These are phyloP conservation scores for Gorsachius magnificus DNA, from an alignment of 2,797 vertebrate species.

Conservation along the genomic window DNA sequence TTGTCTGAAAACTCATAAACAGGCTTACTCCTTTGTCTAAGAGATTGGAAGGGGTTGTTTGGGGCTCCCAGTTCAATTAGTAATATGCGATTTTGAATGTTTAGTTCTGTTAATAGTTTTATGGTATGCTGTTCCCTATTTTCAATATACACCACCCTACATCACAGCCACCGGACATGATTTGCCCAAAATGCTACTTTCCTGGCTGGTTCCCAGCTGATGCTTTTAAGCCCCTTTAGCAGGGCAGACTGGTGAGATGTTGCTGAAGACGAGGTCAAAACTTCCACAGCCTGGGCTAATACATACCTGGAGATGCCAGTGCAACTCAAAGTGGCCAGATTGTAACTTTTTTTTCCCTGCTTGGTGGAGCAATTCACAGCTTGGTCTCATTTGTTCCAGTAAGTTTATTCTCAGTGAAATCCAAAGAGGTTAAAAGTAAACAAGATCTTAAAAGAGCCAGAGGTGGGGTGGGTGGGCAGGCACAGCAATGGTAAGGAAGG, in stretches of 20 bases:
- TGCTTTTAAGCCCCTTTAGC: neutral
- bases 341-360: neutral
- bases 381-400: neutral
- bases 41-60: neutral
- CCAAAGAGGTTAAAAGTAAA: neutral
- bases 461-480: neutral
- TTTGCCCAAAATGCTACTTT: neutral
- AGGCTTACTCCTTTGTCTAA: neutral
- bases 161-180: neutral
- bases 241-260: neutral
- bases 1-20: neutral
- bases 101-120: neutral
- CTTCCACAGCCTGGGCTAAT: neutral
- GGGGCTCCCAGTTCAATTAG: neutral
- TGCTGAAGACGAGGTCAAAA: neutral
- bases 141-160: fast-evolving
- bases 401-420: neutral
- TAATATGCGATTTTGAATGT: neutral
- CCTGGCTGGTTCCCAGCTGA: neutral
- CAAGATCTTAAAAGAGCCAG: neutral
- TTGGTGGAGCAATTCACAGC: neutral
- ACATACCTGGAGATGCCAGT: neutral
- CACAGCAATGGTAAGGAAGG: neutral
- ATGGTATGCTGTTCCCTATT: neutral
- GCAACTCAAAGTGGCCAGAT: neutral